A percentile compares a stretch with the other conserved stretches of the same genome.
Conservation (phyloP, 2,113 vertebrate genomes). For the Xenopus laevis region DNA sequence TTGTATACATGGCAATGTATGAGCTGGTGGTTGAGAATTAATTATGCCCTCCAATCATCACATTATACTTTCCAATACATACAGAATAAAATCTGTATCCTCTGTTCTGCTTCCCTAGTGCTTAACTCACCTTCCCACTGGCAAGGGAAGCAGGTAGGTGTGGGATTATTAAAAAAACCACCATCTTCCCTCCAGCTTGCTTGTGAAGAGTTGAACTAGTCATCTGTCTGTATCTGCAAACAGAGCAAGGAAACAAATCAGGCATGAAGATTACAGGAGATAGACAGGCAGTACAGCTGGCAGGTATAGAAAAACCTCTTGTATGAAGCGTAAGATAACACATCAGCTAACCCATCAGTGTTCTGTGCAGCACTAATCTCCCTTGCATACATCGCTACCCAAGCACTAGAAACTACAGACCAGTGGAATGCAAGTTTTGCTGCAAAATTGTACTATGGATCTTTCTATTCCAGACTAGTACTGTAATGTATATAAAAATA, state of each 20-base stretch:
- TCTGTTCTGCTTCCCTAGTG: neutral
- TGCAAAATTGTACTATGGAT: too few relatives aligned
- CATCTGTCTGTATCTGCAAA: slow-evolving; percentile 25
- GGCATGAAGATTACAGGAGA: slow-evolving; percentile 30
- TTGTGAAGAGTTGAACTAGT: slow-evolving; percentile 22
- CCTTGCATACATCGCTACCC: neutral
- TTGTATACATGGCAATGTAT: neutral
- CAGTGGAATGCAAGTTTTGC: too few relatives aligned
- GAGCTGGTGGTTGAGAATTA: neutral
- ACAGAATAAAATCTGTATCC: neutral
- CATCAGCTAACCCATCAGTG: neutral
- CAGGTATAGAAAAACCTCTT: slow-evolving; percentile 37
- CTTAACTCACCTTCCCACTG: slow-evolving; percentile 29
- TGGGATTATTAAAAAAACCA: slow-evolving; percentile 36
- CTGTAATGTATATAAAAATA: too few relatives aligned
- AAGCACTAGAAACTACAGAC: too few relatives aligned
- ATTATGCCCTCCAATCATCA: neutral
- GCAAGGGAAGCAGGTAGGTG: slow-evolving; percentile 27
- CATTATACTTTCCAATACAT: neutral
- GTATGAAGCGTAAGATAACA: slow-evolving; percentile 15
- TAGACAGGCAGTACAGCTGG: slow-evolving; percentile 30
- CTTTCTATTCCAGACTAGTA: too few relatives aligned
- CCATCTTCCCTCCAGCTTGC: slow-evolving; percentile 28
- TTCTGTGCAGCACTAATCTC: slow-evolving; percentile 25
- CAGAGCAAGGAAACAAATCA: slow-evolving; percentile 26